Evolutionary conservation across 2,888 invertebrate species (phyloP), one percentile per base, ranked within the genome.

Genomic region (Ophion obscuratus): DNA sequence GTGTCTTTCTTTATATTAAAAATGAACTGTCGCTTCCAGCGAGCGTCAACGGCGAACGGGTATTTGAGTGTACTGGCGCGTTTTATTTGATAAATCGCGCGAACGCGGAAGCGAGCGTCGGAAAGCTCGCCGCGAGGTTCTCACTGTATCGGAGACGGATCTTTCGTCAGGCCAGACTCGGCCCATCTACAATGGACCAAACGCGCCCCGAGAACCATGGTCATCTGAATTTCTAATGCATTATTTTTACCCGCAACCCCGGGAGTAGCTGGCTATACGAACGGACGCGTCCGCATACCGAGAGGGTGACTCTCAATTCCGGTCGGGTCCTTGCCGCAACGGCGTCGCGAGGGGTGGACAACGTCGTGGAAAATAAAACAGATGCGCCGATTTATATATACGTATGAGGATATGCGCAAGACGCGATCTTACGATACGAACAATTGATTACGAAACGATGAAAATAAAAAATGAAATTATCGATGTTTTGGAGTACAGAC

Each of bases 201-300:
- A 59, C 24, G 40, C 40, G 40, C 40, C 40, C 67, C 76, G 57
- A 67, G 83, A 81, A 20, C 89, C 91, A 89, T 91, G 93, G 94
- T 94, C 94, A 94, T 94, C 94, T 93, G 94, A 94, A 94, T 94
- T 94, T 94, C 94, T 93, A 93, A 94, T 93, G 93, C 92, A 92
- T 92, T 92, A 91, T 92, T 92, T 91, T 90, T 88, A 88, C 78
- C 71, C 80, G 71, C 76, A 81, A 67, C 59, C 73, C 80, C 67
- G 64, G 67, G 80, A 61, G 71, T 79, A 71, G 71, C 70, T 76
- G 81, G 40, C 59, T 67, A 24, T 66, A 44, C 20, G 20, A 40
- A 24, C 40, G 53, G 27, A 66, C 47, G 78, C 61, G 83, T 85
- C 68, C 80, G 59, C 79, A 87, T 86, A 73, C 86, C 83, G 81